Conservation (phyloP, 2,888 invertebrate genomes). For the Orthonychiurus folsomi region DNA sequence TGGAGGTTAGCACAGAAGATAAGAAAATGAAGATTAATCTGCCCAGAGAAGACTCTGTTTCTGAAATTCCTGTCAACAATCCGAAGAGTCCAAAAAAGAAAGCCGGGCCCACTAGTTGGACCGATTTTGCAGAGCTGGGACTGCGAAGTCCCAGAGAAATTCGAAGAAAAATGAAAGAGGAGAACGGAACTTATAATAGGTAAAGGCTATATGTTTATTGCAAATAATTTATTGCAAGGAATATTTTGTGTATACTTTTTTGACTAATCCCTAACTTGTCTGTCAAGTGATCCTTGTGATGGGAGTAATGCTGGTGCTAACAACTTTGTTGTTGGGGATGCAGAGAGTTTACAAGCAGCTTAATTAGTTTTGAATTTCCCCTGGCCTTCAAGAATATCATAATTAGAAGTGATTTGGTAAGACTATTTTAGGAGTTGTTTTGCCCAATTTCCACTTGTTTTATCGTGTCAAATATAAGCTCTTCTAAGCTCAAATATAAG, state of each 20-base stretch:
- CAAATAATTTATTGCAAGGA: no score
- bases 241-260: neutral
- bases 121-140: constrained; percentile 47
- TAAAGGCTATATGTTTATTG: constrained; percentile 42
- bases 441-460: no score
- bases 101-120: constrained; percentile 47
- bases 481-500: no score
- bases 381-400: no score
- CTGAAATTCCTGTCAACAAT: constrained; percentile 30
- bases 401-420: no score
- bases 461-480: no score
- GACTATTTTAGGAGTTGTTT: no score
- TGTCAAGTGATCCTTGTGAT: neutral
- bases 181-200: constrained; percentile 42
- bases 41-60: constrained; percentile 53
- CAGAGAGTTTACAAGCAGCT: neutral
- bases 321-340: neutral
- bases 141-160: constrained; percentile 48
- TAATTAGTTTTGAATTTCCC: no score
- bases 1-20: constrained; percentile 41
- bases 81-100: constrained; percentile 46
- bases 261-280: no score
- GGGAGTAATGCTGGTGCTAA: constrained; percentile 2
- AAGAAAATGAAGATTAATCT: constrained; percentile 59
- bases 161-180: constrained; percentile 46